Percentiles rank a stretch among this genome's conserved stretches.
Conservation (phyloP, 2,797 vertebrate species). For the Crocodylus rhombifer region DNA sequence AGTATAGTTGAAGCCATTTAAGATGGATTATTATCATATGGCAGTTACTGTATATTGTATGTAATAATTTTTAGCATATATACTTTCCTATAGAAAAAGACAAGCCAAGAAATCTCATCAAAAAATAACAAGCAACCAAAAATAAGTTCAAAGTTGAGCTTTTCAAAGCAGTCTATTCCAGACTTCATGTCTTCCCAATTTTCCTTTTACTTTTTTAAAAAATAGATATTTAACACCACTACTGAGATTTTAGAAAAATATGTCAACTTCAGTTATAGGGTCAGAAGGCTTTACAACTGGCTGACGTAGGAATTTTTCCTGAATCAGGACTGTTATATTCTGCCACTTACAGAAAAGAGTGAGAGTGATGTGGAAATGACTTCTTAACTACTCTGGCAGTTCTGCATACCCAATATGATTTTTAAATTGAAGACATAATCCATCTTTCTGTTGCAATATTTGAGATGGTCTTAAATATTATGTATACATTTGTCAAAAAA, state of each 20-base stretch:
- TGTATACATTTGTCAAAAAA: not conserved
- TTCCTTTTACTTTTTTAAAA: not conserved
- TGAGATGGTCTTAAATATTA: not conserved
- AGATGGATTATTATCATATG: not conserved
- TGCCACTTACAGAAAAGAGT: not conserved
- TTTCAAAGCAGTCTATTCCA: not conserved
- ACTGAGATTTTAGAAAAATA: not conserved
- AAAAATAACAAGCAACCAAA: not conserved
- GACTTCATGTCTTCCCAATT: not conserved
- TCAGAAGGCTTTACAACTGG: not conserved
- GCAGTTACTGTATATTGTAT: not conserved
- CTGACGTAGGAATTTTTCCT: not conserved
- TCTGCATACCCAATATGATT: rapidly evolving
- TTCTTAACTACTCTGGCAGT: not conserved
- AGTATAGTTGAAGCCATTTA: not conserved
- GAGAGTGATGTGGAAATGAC: not conserved
- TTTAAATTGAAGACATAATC: not conserved
- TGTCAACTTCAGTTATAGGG: not conserved
- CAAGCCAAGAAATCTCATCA: not conserved
- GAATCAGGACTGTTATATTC: not conserved
- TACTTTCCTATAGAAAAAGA: not conserved
- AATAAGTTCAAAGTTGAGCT: not conserved
- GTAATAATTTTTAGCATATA: not conserved
- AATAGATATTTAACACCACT: not conserved
- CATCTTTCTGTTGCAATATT: not conserved